Conservation (phyloP, 2,797 vertebrate species). For the Alosa sapidissima region DNA sequence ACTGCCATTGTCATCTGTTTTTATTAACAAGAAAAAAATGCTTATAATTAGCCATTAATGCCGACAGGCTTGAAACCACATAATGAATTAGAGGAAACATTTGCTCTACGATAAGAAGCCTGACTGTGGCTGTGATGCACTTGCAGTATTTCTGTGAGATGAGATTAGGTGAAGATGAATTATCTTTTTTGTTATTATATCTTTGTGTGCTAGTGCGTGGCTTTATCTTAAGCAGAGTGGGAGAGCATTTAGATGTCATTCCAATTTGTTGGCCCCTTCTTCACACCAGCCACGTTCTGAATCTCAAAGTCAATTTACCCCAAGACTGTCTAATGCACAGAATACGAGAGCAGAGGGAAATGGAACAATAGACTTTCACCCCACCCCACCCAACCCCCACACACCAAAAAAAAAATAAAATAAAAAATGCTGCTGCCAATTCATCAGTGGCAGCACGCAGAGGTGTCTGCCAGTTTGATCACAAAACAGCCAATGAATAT, state of each 20-base stretch:
- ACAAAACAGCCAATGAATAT: constrained; percentile 55
- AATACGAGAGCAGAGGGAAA: constrained; percentile 33
- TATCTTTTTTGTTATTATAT: neutral
- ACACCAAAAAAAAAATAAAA: constrained; percentile 54
- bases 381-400: constrained; percentile 45
- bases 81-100: constrained; percentile 46
- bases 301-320: constrained; percentile 59
- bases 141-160: neutral
- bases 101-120: constrained; percentile 33
- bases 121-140: constrained; percentile 24
- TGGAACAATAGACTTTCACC: constrained; percentile 47
- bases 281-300: constrained; percentile 41
- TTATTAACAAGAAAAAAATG: constrained; percentile 45
- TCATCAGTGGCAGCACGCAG: constrained; percentile 26
- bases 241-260: constrained; percentile 21
- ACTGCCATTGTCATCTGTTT: constrained; percentile 46
- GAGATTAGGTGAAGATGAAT: constrained; percentile 4
- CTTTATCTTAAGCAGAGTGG: neutral
- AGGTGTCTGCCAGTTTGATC: constrained; percentile 26
- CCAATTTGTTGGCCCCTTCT: constrained; percentile 33
- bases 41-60: constrained; percentile 32
- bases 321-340: constrained; percentile 23
- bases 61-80: constrained; percentile 35
- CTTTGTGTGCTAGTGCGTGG: neutral
- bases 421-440: constrained; percentile 47